Evolutionary conservation across 1,140 invertebrate species (phyloP).

Genomic region (Eufriesea mexicana): DNA sequence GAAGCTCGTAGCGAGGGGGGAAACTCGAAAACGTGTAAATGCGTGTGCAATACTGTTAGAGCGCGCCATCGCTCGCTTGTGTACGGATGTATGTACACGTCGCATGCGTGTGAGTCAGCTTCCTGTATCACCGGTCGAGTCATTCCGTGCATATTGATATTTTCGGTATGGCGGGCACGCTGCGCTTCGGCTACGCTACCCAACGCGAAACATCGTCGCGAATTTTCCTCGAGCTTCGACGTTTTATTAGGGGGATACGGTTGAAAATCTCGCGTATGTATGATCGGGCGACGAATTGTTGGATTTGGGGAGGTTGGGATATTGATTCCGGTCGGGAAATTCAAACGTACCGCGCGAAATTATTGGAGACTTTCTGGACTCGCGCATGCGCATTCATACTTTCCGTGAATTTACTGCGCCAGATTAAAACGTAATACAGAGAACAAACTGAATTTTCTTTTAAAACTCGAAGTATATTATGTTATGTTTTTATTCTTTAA

Average conservation of each 20-base stretch:
- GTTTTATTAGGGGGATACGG: not conserved
- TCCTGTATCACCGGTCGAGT: conserved; percentile 63
- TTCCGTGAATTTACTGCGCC: not conserved
- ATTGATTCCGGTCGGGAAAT: not conserved
- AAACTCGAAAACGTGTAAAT: conserved; percentile 61
- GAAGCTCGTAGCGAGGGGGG: conserved; percentile 33
- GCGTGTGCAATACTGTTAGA: conserved; percentile 54
- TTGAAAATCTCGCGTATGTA: not conserved
- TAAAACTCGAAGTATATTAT: not conserved
- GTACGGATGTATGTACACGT: not conserved
- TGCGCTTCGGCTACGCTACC: not conserved
- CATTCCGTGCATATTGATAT: conserved; percentile 68
- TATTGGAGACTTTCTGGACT: not conserved
- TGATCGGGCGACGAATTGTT: not conserved
- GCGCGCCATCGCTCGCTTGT: conserved; percentile 25
- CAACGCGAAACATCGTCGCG: not conserved
- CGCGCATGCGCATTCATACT: not conserved
- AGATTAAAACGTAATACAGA: not conserved
- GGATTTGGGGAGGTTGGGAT: not conserved
- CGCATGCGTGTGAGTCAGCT: conserved; percentile 59
- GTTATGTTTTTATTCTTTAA: not conserved
- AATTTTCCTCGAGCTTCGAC: conserved; percentile 12
- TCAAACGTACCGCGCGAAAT: conserved; percentile 7
- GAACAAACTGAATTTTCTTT: not conserved
- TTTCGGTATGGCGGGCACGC: conserved; percentile 47